Evolutionary conservation across 2,797 vertebrate species (phyloP).

Genomic region (Valencia hispanica): DNA sequence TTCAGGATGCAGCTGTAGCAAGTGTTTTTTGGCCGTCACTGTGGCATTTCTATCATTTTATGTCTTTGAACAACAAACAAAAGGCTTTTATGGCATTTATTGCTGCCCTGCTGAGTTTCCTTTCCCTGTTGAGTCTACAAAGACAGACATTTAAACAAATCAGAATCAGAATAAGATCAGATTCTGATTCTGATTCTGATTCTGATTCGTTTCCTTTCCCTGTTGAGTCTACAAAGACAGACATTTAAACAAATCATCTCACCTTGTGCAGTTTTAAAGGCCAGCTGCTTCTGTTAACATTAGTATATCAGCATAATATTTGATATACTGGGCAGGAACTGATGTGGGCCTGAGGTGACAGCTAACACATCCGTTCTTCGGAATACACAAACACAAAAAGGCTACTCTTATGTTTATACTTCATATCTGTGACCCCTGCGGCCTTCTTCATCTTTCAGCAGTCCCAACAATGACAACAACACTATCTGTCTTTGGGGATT

Average conservation of each 20-base stretch:
- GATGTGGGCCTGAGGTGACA: slow-evolving; percentile 2
- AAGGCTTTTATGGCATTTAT: neutral
- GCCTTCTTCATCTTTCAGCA: slow-evolving; percentile 29
- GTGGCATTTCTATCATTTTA: slow-evolving; percentile 2
- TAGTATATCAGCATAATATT: neutral
- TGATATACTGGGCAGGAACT: neutral
- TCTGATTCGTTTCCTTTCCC: neutral
- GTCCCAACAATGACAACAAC: slow-evolving; percentile 26
- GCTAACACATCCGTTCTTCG: neutral
- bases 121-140: neutral
- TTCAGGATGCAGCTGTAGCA: neutral
- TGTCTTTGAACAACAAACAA: neutral
- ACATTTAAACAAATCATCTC: slow-evolving; percentile 3
- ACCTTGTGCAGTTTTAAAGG: slow-evolving; percentile 17
- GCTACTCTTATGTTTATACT: slow-evolving; percentile 24
- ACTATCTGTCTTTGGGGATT: slow-evolving; percentile 25
- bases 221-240: neutral
- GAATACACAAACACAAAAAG: slow-evolving; percentile 6
- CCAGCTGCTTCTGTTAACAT: slow-evolving; percentile 3
- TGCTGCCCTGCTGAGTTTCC: neutral
- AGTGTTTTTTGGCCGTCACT: neutral
- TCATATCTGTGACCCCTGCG: slow-evolving; percentile 33
- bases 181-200: no score
- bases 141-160: no score
- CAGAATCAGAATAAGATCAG: no score